Evolutionary conservation across 2,888 invertebrate species (phyloP).

Genomic region (Xanthia icteritia): DNA sequence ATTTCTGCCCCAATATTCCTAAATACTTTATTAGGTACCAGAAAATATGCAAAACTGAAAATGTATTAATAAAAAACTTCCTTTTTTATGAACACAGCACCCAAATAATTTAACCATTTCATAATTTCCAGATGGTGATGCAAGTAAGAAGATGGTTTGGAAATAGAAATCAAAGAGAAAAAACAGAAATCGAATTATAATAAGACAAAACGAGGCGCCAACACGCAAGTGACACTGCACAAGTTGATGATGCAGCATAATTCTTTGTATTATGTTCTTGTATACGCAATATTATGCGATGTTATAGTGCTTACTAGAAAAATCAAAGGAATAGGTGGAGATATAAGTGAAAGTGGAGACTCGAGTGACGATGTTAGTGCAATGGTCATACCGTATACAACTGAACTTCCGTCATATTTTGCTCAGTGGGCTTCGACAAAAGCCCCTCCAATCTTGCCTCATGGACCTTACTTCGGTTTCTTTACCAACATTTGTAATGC

Average conservation of each 20-base stretch:
- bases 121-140: conserved; percentile 76
- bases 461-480: conserved; percentile 78
- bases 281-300: conserved; percentile 24
- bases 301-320: conserved; percentile 6
- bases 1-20: background rate
- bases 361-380: background rate
- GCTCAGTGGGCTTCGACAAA: background rate
- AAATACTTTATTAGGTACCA: background rate
- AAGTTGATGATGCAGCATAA: conserved; percentile 28
- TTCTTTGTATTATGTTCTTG: conserved; percentile 25
- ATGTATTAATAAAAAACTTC: background rate
- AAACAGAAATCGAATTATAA: conserved; percentile 70
- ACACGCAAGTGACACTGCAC: background rate
- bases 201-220: conserved; percentile 5
- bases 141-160: conserved; percentile 73
- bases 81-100: background rate
- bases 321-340: background rate
- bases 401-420: conserved; percentile 6
- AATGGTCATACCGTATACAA: background rate
- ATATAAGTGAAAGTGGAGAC: conserved; percentile 7
- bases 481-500: conserved; percentile 75
- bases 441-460: conserved; percentile 56
- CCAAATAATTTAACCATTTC: conserved; percentile 9
- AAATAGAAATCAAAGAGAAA: conserved; percentile 73
- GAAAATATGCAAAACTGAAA: background rate